Evolutionary conservation across 1,140 invertebrate genomes (phyloP).

Genomic region (Heliconius melpomene): DNA sequence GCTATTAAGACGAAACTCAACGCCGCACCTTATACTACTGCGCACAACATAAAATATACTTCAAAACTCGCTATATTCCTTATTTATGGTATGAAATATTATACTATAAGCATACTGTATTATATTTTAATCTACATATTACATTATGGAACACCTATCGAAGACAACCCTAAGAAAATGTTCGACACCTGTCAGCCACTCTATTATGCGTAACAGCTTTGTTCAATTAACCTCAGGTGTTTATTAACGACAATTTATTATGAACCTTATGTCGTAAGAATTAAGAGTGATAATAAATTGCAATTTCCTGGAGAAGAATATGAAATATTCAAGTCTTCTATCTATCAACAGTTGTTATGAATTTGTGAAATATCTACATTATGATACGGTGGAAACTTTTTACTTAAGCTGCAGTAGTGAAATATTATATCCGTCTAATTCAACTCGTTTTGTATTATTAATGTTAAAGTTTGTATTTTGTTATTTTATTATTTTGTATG

Average conservation of each 20-base stretch:
- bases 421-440: not conserved
- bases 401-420: not conserved
- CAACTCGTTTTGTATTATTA: not conserved
- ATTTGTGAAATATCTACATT: not conserved
- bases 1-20: no score
- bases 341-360: conserved; percentile 14
- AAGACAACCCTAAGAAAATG: conserved; percentile 29
- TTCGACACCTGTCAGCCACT: conserved; percentile 28
- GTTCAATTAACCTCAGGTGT: conserved; percentile 18
- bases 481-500: no score
- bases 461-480: no score
- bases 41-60: not conserved
- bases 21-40: no score
- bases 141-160: conserved; percentile 11
- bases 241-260: not conserved
- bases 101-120: not conserved
- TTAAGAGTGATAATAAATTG: conserved; percentile 10
- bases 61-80: not conserved
- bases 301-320: not conserved
- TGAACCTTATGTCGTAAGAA: not conserved
- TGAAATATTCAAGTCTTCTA: conserved; percentile 16
- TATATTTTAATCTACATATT: conserved; percentile 5
- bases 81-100: not conserved
- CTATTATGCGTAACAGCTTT: conserved; percentile 24
- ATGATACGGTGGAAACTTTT: conserved; percentile 2